These are phyloP conservation scores for Danio albolineatus DNA, from an alignment of 2,797 vertebrate genomes.

Conservation along the genomic window DNA sequence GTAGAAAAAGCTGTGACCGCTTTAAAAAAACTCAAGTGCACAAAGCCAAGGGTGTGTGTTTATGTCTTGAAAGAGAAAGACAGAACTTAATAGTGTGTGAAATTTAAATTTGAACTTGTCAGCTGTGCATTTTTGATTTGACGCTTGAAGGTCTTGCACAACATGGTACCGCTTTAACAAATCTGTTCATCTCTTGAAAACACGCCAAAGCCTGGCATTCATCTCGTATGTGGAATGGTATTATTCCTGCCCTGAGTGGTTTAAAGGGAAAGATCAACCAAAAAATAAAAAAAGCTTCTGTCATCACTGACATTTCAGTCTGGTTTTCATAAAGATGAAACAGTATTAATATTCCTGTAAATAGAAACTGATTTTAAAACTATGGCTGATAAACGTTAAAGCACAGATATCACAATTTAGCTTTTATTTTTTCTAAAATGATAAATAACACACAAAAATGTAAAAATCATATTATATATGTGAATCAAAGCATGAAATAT, in stretches of 20 bases:
- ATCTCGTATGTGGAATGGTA: conserved; percentile 58
- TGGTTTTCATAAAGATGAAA: background rate
- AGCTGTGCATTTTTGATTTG: conserved; percentile 38
- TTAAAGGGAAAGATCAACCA: background rate
- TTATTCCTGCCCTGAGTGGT: conserved; percentile 61
- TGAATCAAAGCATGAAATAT: too few species aligned
- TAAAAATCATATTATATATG: too few species aligned
- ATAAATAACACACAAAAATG: too few species aligned
- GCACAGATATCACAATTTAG: background rate
- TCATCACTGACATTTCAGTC: background rate
- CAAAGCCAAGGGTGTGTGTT: conserved; percentile 33
- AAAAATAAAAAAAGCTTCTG: too few species aligned
- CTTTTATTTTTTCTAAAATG: too few species aligned
- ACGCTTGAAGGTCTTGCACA: conserved; percentile 20
- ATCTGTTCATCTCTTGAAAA: conserved; percentile 64
- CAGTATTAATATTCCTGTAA: background rate
- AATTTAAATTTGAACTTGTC: conserved; percentile 42
- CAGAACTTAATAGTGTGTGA: conserved; percentile 39
- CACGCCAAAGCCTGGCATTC: conserved; percentile 62
- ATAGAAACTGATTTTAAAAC: background rate
- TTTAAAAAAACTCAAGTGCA: conserved; percentile 4
- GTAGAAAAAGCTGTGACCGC: background rate
- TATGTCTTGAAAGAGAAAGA: conserved; percentile 16
- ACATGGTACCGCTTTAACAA: conserved; percentile 53
- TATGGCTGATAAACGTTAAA: background rate